phyloP scores from a whole-genome alignment of 2,113 vertebrate genomes.

The Tangachromis dhanisi region DNA sequence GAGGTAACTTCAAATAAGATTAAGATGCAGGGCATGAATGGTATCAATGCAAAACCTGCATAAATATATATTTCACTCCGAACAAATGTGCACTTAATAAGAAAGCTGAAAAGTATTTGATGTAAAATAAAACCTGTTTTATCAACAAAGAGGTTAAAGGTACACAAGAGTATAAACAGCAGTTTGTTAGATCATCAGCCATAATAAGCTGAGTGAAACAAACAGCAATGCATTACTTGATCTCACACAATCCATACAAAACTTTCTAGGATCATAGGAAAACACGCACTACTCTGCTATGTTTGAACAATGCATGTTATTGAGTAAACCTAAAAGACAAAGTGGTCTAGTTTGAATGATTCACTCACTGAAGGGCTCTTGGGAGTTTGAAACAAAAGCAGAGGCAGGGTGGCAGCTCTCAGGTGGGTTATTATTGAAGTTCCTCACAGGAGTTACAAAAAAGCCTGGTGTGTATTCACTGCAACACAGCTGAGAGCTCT shows the following conservation, averaged over 20 bases:
- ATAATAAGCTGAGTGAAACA: neutral
- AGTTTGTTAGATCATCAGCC: neutral
- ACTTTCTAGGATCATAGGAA: neutral
- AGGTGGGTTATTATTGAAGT: constrained; percentile 21
- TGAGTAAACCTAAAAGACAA: neutral
- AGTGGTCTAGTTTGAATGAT: neutral
- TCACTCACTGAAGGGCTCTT: constrained; percentile 1
- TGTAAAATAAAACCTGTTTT: neutral
- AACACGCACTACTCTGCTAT: neutral
- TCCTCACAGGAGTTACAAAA: constrained; percentile 2
- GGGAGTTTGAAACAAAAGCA: constrained; percentile 21
- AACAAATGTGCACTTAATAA: neutral
- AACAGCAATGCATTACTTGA: neutral
- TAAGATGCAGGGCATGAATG: neutral
- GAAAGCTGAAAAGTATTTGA: neutral
- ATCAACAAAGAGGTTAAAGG: neutral
- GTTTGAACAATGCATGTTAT: neutral
- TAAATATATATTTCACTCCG: neutral
- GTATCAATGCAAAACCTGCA: neutral
- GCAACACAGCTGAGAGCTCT: neutral
- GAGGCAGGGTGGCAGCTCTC: constrained; percentile 20
- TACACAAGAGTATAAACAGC: neutral
- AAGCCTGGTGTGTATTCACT: neutral
- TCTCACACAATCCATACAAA: neutral
- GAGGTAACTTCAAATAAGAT: neutral